Conservation (phyloP, 2,888 invertebrate species). For the Aelia acuminata region DNA sequence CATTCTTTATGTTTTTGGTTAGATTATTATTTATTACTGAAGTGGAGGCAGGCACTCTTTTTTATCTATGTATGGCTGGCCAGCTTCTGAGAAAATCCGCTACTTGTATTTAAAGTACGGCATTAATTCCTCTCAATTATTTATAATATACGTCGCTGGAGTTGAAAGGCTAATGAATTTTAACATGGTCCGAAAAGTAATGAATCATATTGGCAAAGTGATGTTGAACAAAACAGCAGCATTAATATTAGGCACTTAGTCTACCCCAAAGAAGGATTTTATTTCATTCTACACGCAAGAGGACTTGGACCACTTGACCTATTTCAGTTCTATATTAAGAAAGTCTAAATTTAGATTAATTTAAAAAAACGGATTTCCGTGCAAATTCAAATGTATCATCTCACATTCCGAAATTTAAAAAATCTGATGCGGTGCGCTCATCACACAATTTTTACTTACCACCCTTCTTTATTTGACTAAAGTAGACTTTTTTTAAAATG, state of each 20-base stretch:
- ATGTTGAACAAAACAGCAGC: not conserved
- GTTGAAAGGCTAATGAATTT: not conserved
- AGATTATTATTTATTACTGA: constrained; percentile 20
- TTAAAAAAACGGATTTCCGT: no score
- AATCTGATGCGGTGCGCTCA: no score
- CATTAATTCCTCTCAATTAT: not conserved
- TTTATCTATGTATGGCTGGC: not conserved
- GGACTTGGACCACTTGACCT: not conserved
- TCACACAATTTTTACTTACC: no score
- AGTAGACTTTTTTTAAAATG: no score
- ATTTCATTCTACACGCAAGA: not conserved
- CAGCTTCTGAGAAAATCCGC: constrained; percentile 11
- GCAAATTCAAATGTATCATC: no score
- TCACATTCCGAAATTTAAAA: no score
- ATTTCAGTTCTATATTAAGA: not conserved
- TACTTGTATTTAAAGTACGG: not conserved
- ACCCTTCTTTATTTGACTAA: no score
- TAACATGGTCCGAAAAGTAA: not conserved
- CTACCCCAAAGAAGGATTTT: not conserved
- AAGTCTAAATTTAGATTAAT: no score
- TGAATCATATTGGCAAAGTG: not conserved
- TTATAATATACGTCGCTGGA: not conserved
- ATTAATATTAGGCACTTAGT: not conserved
- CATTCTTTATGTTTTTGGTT: not conserved
- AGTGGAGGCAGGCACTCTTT: not conserved